Evolutionary conservation across 2,888 invertebrate species (phyloP).

Genomic region (Stegana nigrithorax): DNA sequence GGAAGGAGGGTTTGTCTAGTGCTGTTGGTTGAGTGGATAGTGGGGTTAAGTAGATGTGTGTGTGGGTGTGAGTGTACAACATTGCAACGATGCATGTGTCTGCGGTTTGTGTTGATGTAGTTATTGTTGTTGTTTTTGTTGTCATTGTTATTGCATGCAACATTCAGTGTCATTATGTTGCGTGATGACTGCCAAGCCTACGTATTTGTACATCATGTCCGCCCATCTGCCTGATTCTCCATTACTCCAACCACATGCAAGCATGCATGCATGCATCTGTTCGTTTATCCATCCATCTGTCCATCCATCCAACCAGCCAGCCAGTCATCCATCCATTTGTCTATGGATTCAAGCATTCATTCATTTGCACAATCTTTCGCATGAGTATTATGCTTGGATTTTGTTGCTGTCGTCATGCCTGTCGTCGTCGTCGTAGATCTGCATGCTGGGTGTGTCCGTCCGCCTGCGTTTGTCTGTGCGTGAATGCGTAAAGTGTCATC

Average conservation of each 20-base stretch:
- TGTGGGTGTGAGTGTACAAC: constrained; percentile 1
- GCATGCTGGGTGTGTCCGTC: constrained; percentile 4
- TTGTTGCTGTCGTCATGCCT: constrained; percentile 7
- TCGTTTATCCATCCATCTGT: not conserved
- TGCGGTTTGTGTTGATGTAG: constrained; percentile 38
- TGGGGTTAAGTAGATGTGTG: not conserved
- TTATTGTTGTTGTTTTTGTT: constrained; percentile 14
- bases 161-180: not conserved
- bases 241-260: not conserved
- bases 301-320: not conserved
- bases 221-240: not conserved
- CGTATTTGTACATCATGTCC: not conserved
- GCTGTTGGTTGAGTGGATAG: too few species aligned
- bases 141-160: not conserved
- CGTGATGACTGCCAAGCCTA: not conserved
- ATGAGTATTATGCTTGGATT: constrained; percentile 20
- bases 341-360: constrained; percentile 36
- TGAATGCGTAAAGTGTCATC: constrained; percentile 22
- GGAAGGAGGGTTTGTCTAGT: too few species aligned
- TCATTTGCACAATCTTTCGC: constrained; percentile 48
- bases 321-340: not conserved
- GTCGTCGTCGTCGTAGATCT: constrained; percentile 2
- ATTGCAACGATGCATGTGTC: constrained; percentile 39
- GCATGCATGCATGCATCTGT: not conserved
- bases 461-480: constrained; percentile 17